Evolutionary conservation across 2,797 vertebrate genomes (phyloP).

Genomic region (Fratercula arctica): DNA sequence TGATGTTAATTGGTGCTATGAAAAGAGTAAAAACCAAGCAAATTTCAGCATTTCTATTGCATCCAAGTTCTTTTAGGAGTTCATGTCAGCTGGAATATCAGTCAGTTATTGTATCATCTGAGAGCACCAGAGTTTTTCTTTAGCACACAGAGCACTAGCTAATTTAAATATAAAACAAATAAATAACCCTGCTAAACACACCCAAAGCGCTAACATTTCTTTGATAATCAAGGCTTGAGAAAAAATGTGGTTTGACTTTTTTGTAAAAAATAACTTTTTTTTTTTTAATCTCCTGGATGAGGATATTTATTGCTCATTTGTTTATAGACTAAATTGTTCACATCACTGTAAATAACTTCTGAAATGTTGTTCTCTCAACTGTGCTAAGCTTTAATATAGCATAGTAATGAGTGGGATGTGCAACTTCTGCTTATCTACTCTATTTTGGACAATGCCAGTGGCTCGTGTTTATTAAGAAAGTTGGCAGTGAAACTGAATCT

Average conservation of each 20-base stretch:
- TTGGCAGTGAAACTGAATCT: slow-evolving; percentile 62
- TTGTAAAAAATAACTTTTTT: slow-evolving; percentile 2
- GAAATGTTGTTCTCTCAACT: slow-evolving; percentile 66
- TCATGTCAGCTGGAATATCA: not conserved
- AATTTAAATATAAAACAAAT: slow-evolving; percentile 3
- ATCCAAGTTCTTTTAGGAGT: not conserved
- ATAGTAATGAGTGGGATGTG: slow-evolving; percentile 64
- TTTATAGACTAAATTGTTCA: slow-evolving; percentile 68
- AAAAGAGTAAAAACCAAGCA: not conserved
- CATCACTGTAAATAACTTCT: slow-evolving; percentile 67
- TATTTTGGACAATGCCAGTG: slow-evolving; percentile 59
- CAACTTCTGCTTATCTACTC: slow-evolving; percentile 70
- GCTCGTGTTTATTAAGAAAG: slow-evolving; percentile 66
- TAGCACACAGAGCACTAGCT: not conserved
- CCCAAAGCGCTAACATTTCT: not conserved
- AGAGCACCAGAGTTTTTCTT: not conserved
- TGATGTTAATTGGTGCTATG: not conserved
- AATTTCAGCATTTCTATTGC: not conserved
- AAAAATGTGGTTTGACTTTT: slow-evolving; percentile 23
- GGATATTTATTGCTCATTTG: slow-evolving; percentile 63
- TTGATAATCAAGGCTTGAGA: slow-evolving; percentile 1
- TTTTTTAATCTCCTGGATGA: slow-evolving; percentile 56
- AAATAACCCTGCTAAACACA: not conserved
- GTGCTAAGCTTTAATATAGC: slow-evolving; percentile 59
- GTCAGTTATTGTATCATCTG: not conserved